These are phyloP conservation scores for Cataglyphis rosenhaueri DNA, from an alignment of 2,888 invertebrate species.

Conservation along the genomic window DNA sequence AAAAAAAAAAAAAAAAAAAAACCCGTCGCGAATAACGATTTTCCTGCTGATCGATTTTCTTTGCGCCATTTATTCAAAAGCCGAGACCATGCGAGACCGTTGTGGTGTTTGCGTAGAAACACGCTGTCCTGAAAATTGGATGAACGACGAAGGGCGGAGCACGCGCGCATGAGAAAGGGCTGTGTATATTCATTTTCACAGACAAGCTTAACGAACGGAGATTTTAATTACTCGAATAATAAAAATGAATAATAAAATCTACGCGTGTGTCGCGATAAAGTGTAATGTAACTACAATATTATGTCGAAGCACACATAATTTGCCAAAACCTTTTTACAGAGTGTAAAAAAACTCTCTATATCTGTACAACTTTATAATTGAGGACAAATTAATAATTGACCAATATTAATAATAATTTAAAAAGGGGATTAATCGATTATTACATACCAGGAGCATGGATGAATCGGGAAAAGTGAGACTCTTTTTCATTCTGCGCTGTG, in stretches of 20 bases:
- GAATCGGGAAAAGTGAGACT: slow-evolving; percentile 77
- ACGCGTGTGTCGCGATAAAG: not conserved
- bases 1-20: slow-evolving; percentile 1
- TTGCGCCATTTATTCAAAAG: not conserved
- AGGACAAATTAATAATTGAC: not conserved
- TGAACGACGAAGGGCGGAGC: slow-evolving; percentile 12
- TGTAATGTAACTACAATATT: not conserved
- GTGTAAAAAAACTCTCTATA: not conserved
- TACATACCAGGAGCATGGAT: slow-evolving; percentile 79
- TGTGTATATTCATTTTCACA: slow-evolving; percentile 12
- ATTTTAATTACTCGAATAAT: slow-evolving; percentile 25
- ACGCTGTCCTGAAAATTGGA: slow-evolving; percentile 40
- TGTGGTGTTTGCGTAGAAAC: slow-evolving; percentile 12
- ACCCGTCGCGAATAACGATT: not conserved
- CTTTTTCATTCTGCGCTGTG: slow-evolving; percentile 69
- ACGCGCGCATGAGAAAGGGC: not conserved
- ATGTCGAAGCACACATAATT: not conserved
- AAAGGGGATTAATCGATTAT: not conserved
- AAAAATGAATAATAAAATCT: slow-evolving; percentile 2
- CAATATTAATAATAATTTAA: not conserved
- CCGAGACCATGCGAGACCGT: not conserved
- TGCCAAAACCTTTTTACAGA: not conserved
- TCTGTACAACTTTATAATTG: no score
- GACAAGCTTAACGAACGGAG: slow-evolving; percentile 1
- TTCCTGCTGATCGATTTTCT: slow-evolving; percentile 12